phyloP scores from a whole-genome alignment of 2,888 invertebrate species.

The Apantesis nais region DNA sequence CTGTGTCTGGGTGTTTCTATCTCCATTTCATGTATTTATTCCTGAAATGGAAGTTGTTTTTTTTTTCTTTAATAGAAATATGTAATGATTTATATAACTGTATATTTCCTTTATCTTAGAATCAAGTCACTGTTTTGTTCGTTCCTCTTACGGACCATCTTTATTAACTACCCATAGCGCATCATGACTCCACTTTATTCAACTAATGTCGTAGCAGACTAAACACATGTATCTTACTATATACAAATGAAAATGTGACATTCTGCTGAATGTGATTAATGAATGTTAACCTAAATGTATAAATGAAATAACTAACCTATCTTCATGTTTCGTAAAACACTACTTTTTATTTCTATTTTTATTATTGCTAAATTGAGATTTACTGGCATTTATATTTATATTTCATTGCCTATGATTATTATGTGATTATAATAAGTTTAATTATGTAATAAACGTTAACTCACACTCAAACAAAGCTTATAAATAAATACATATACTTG shows the following conservation, averaged over 20 bases:
- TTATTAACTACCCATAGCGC: not conserved
- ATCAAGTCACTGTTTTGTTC: not conserved
- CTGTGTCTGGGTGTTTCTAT: no score
- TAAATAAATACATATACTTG: conserved; percentile 21
- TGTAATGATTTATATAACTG: not conserved
- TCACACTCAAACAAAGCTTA: conserved; percentile 14
- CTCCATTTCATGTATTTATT: no score
- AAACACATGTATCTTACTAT: not conserved
- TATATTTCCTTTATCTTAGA: no score
- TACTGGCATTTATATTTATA: conserved; percentile 15
- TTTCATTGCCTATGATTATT: not conserved
- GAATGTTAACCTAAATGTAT: not conserved
- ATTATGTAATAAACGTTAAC: conserved; percentile 9
- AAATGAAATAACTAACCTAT: conserved; percentile 1
- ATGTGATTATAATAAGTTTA: conserved; percentile 9
- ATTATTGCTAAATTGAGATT: conserved; percentile 23
- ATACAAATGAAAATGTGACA: not conserved
- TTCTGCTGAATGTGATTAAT: not conserved
- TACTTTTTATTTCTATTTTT: conserved; percentile 17
- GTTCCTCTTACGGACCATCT: not conserved
- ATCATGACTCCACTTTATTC: not conserved
- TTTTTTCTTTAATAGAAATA: no score
- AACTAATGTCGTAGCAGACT: not conserved
- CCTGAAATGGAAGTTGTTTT: no score
- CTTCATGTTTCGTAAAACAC: conserved; percentile 19